Evolutionary conservation across 2,888 invertebrate genomes (phyloP).

Genomic region (Tachystola acroxantha): DNA sequence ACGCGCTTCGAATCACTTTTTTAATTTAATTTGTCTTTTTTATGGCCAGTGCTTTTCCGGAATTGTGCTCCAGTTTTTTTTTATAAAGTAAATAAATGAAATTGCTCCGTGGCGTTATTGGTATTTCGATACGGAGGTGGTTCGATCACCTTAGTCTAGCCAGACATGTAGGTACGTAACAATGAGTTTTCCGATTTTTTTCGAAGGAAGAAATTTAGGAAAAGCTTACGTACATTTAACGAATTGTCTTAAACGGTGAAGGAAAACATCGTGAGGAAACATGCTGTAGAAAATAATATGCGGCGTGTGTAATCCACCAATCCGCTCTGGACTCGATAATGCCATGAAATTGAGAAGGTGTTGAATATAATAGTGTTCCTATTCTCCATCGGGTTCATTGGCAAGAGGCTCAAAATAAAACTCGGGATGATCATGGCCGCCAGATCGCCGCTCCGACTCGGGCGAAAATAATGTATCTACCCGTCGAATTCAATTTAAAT

Average conservation of each 20-base stretch:
- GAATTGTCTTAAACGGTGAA: no score
- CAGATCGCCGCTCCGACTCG: conserved; percentile 18
- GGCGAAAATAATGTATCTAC: conserved; percentile 17
- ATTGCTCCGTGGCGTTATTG: no score
- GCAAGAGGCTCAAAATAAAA: conserved; percentile 48
- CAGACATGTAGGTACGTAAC: no score
- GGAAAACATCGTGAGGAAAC: no score
- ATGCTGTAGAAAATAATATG: no score
- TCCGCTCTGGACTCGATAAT: background rate
- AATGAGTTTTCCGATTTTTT: no score
- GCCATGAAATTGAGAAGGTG: background rate
- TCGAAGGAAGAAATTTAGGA: no score
- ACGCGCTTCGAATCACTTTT: conserved; percentile 13
- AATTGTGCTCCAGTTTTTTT: conserved; percentile 2
- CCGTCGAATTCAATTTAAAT: conserved; percentile 11
- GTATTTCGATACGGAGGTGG: no score
- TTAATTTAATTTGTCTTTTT: conserved; percentile 14
- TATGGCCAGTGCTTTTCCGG: conserved; percentile 9
- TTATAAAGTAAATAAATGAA: conserved; percentile 1
- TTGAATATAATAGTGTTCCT: background rate
- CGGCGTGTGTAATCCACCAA: no score
- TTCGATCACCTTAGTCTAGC: no score
- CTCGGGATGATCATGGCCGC: conserved; percentile 27
- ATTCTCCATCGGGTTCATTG: conserved; percentile 33
- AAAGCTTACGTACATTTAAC: background rate